These are phyloP conservation scores for Prochilodus magdalenae DNA, from an alignment of 2,113 vertebrate genomes.

Conservation along the genomic window DNA sequence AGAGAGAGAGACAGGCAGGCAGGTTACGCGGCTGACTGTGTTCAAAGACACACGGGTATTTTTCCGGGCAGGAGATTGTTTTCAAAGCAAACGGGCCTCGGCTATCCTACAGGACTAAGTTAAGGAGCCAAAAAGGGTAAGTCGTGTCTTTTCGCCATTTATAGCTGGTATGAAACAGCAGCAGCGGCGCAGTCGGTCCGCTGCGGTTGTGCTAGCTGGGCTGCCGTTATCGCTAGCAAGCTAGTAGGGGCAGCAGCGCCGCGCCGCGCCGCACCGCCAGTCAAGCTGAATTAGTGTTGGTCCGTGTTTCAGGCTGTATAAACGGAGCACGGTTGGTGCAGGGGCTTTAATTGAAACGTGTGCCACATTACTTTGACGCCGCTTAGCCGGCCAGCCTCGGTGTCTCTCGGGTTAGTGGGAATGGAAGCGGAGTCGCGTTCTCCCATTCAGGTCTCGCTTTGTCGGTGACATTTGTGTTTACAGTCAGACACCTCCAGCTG, in stretches of 20 bases:
- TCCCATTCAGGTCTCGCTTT: not conserved
- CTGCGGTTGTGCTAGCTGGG: conserved; percentile 18
- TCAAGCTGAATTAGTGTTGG: not conserved
- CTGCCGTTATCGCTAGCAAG: conserved; percentile 3
- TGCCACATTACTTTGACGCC: too few relatives aligned
- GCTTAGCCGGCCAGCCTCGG: not conserved
- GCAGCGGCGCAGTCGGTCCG: not conserved
- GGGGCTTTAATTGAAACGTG: too few relatives aligned
- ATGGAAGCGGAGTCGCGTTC: not conserved
- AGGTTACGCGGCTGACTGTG: not conserved
- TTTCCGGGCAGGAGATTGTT: not conserved
- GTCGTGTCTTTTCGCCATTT: not conserved
- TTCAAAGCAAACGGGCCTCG: not conserved
- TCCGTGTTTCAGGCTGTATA: too few relatives aligned
- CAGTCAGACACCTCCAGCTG: not conserved
- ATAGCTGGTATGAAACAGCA: not conserved
- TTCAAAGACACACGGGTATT: not conserved
- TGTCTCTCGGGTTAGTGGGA: not conserved
- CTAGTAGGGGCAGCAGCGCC: not conserved
- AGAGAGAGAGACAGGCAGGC: not conserved
- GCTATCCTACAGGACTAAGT: not conserved
- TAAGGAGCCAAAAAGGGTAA: not conserved
- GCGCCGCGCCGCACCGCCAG: not conserved
- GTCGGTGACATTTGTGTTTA: not conserved
- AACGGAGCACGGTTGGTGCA: too few relatives aligned